Conservation (phyloP, 2,888 invertebrate genomes). For the Selenia dentaria region DNA sequence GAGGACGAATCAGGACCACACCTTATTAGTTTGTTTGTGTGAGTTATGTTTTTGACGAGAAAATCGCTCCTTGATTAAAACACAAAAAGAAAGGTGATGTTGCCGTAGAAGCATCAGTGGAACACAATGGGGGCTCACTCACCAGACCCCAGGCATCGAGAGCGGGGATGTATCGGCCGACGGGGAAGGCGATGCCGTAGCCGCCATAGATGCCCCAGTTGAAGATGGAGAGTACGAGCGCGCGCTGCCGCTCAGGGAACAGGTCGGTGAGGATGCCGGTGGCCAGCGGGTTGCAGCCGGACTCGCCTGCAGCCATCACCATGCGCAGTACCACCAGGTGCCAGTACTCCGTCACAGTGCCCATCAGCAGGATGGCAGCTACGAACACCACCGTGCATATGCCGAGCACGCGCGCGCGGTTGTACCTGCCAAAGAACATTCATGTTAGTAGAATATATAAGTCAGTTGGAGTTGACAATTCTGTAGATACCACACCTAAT, state of each 20-base stretch:
- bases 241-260: slow-evolving; percentile 92
- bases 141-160: slow-evolving; percentile 90
- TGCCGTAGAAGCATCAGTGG: too few relatives aligned
- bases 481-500: too few relatives aligned
- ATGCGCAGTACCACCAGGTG: slow-evolving; percentile 94
- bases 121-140: too few relatives aligned
- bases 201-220: slow-evolving; percentile 98
- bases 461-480: too few relatives aligned
- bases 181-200: slow-evolving; percentile 96
- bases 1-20: too few relatives aligned
- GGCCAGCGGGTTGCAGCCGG: slow-evolving; percentile 94
- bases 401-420: slow-evolving; percentile 90
- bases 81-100: too few relatives aligned
- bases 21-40: too few relatives aligned
- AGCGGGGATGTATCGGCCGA: slow-evolving; percentile 93
- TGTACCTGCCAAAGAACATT: slow-evolving; percentile 69
- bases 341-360: slow-evolving; percentile 94
- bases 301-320: slow-evolving; percentile 94
- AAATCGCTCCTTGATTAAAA: too few relatives aligned
- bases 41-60: too few relatives aligned
- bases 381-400: slow-evolving; percentile 92
- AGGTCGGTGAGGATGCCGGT: slow-evolving; percentile 93
- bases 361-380: slow-evolving; percentile 93
- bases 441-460: too few relatives aligned
- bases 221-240: slow-evolving; percentile 95